Conservation (phyloP, 1,140 invertebrate species). For the Drosophila virilis region DNA sequence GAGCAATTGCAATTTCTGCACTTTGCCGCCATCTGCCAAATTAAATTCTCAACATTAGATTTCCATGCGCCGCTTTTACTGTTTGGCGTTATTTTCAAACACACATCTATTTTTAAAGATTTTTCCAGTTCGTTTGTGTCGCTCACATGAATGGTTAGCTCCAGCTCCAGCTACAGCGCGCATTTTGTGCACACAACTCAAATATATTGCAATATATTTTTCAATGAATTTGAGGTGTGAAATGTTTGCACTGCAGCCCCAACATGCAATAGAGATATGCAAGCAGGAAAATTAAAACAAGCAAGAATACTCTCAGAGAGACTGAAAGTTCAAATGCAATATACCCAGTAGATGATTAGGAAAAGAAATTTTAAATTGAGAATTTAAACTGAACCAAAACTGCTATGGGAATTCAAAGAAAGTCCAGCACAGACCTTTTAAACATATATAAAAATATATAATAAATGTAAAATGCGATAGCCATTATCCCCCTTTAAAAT, state of each 20-base stretch:
- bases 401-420: too few relatives aligned
- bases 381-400: too few relatives aligned
- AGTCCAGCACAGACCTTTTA: too few relatives aligned
- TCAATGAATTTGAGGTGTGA: conserved; percentile 68
- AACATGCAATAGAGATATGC: conserved; percentile 19
- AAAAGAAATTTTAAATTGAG: background rate
- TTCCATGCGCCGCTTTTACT: conserved; percentile 19
- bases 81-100: conserved; percentile 12
- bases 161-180: background rate
- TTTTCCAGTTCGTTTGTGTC: conserved; percentile 59
- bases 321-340: background rate
- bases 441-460: too few relatives aligned
- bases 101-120: conserved; percentile 51
- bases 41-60: conserved; percentile 55
- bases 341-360: background rate
- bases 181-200: conserved; percentile 53
- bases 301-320: background rate
- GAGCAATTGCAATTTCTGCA: conserved; percentile 44
- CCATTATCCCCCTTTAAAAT: too few relatives aligned
- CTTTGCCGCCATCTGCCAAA: conserved; percentile 54
- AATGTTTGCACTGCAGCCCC: conserved; percentile 55
- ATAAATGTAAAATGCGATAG: too few relatives aligned
- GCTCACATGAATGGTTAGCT: conserved; percentile 34
- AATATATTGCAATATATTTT: conserved; percentile 62
- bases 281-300: background rate